Evolutionary conservation across 2,113 vertebrate species (phyloP), one percentile per base, ranked within the genome.

Genomic region (Pluvianellus socialis): DNA sequence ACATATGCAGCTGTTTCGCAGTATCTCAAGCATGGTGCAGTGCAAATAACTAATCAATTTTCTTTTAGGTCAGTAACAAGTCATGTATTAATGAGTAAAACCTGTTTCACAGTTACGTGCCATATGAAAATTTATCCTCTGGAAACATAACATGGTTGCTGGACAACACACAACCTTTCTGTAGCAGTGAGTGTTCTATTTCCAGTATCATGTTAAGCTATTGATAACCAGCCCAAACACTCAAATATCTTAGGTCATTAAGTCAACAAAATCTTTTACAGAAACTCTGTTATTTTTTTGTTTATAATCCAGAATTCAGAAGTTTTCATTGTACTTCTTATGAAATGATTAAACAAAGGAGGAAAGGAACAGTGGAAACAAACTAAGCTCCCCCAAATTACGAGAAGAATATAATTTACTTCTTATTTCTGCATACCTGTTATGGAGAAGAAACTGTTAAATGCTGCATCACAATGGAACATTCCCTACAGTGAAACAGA

Each of bases 1-100:
- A 80, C 79, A 79, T 32, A 93, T 61, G 82, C 94, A 91, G 52
- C 96, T 95, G 79, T 88, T 97, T 96, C 94, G 76, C 56, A 35
- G 89, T 74, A 86, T 96, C 97, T 97, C 88, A 76, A 96, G 88
- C 94, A 65, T 24, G 67, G 81, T 61, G 82, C 92, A 97, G 79
- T 94, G 94, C 97, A 98, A 98, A 98, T 97, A 98, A 81, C 95
- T 91, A 92, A 96, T 94, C 96, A 75, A 93, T 92, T 96, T 95
- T 92, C 96, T 92, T 90, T 92, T 93, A 94, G 92, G 87, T 93
- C 92, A 79, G 91, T 88, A 94, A 77, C 61, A 81, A 96, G 94
- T 92, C 49, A 79, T 42, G 68, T 90, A 86, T 95, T 93, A 97
- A 87, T 80, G 90, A 93, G 75, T 55, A 85, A 92, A 91, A 92